These are phyloP conservation scores for Paradoxurus hermaphroditus DNA, from an alignment of 2,113 vertebrate genomes.

Conservation along the genomic window DNA sequence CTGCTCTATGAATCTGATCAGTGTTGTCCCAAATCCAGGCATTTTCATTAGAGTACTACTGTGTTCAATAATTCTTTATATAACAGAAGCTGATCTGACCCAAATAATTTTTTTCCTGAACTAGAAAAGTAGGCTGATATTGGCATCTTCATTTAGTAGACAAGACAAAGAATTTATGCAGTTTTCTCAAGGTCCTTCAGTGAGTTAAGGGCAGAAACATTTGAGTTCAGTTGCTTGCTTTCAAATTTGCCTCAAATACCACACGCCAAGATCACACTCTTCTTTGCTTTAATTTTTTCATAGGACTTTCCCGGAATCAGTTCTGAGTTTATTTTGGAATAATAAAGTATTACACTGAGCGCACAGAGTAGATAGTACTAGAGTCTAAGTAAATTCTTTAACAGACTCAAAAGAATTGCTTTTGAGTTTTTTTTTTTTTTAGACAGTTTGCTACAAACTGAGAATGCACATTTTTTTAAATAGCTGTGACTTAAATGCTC, in stretches of 20 bases:
- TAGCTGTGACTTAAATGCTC: not conserved
- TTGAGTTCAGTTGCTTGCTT: not conserved
- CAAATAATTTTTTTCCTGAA: not conserved
- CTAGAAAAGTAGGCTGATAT: not conserved
- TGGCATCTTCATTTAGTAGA: not conserved
- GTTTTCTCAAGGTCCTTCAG: not conserved
- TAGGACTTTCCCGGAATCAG: not conserved
- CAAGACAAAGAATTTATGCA: not conserved
- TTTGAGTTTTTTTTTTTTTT: not conserved
- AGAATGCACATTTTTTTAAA: not conserved
- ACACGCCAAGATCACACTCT: not conserved
- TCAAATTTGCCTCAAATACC: not conserved
- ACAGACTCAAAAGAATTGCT: conserved; percentile 19
- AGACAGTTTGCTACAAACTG: conserved; percentile 28
- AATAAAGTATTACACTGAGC: conserved; percentile 9
- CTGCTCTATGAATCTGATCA: not conserved
- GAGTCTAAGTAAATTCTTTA: conserved; percentile 15
- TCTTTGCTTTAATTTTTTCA: conserved; percentile 10
- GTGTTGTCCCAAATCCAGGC: not conserved
- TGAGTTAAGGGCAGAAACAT: not conserved
- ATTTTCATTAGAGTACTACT: not conserved
- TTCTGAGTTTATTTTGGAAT: conserved; percentile 30
- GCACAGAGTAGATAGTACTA: not conserved
- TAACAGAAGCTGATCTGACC: not conserved
- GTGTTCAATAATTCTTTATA: not conserved